phyloP scores from a whole-genome alignment of 2,888 invertebrate species.

The Cantharis rustica region DNA sequence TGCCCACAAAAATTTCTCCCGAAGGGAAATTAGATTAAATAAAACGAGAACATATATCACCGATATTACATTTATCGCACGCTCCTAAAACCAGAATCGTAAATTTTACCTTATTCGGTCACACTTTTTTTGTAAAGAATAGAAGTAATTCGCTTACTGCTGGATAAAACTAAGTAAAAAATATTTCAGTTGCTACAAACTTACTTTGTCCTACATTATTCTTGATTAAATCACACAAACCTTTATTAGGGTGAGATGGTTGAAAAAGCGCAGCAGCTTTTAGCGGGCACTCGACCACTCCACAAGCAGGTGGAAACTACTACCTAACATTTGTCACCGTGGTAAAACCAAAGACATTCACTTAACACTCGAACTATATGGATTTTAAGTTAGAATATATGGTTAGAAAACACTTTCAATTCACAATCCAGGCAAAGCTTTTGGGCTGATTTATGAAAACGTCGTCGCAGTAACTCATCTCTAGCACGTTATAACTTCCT shows the following conservation, averaged over 20 bases:
- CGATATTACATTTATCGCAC: slow-evolving; percentile 27
- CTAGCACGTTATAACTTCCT: slow-evolving; percentile 45
- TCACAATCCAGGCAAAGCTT: slow-evolving; percentile 31
- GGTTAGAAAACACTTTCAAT: slow-evolving; percentile 35
- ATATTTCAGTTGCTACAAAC: slow-evolving; percentile 20
- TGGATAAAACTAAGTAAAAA: slow-evolving; percentile 21
- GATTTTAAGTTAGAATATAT: slow-evolving; percentile 29
- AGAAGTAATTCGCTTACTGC: slow-evolving; percentile 20
- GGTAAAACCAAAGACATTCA: slow-evolving; percentile 6
- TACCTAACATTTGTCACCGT: slow-evolving; percentile 26
- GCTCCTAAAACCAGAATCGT: slow-evolving; percentile 25
- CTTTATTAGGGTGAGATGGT: slow-evolving; percentile 32
- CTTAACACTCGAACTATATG: slow-evolving; percentile 21
- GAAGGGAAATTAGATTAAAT: slow-evolving; percentile 31
- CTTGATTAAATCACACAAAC: slow-evolving; percentile 41
- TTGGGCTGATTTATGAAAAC: slow-evolving; percentile 45
- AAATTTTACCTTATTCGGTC: slow-evolving; percentile 21
- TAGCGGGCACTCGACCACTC: slow-evolving; percentile 24
- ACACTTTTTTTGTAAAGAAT: slow-evolving; percentile 21
- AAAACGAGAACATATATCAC: slow-evolving; percentile 30
- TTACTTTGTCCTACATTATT: slow-evolving; percentile 32
- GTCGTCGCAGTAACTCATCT: slow-evolving; percentile 45
- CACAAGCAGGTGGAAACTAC: slow-evolving; percentile 29
- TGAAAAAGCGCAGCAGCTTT: slow-evolving; percentile 27
- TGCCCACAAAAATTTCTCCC: slow-evolving; percentile 38